phyloP scores from a whole-genome alignment of 2,797 vertebrate species.

The Micrastur ruficollis region DNA sequence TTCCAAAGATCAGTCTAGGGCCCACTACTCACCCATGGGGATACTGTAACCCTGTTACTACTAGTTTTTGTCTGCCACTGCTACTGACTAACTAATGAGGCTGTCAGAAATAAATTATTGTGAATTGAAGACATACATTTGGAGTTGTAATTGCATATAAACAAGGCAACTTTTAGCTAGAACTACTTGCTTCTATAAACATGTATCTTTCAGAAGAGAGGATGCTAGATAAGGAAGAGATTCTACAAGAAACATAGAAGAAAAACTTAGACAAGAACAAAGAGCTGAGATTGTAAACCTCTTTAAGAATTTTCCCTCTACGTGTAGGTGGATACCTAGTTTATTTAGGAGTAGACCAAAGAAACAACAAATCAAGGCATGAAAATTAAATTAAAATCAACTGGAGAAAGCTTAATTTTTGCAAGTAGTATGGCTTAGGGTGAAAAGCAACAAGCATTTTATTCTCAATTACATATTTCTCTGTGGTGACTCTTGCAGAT shows the following conservation, averaged over 20 bases:
- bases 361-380: background rate
- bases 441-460: background rate
- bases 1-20: background rate
- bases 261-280: background rate
- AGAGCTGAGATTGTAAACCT: background rate
- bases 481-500: background rate
- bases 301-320: background rate
- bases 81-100: background rate
- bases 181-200: background rate
- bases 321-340: background rate
- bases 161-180: background rate
- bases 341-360: background rate
- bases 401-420: background rate
- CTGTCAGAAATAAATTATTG: background rate
- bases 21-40: background rate
- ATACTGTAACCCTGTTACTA: background rate
- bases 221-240: background rate
- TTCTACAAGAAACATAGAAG: background rate
- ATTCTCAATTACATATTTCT: background rate
- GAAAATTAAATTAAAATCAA: background rate
- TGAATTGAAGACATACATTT: background rate
- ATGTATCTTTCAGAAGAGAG: background rate
- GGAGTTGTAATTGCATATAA: background rate
- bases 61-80: background rate
- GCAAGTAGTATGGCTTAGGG: background rate